Percentiles rank a stretch among this genome's conserved stretches.
Evolutionary conservation across 2,797 vertebrate species (phyloP).

Genomic region (Cuniculus paca): DNA sequence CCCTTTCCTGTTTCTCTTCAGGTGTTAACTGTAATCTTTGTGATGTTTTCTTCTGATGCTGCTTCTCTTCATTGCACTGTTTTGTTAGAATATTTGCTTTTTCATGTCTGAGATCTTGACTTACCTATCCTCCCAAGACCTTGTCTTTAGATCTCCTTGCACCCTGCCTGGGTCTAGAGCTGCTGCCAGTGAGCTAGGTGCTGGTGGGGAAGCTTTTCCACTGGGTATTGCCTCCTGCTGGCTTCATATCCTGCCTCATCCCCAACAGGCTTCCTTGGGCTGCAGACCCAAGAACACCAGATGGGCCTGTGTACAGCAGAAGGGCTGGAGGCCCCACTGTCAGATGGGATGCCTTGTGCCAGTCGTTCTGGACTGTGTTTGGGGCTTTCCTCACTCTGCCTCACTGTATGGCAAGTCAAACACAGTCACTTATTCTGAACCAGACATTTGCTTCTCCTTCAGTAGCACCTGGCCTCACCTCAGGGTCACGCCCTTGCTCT

Average conservation of each 20-base stretch:
- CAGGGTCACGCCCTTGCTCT: fast-evolving
- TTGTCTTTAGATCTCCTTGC: not conserved
- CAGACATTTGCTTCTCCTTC: not conserved
- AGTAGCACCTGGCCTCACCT: not conserved
- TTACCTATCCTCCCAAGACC: not conserved
- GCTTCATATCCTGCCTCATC: no score
- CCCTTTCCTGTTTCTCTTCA: not conserved
- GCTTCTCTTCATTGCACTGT: fast-evolving
- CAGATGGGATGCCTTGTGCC: not conserved
- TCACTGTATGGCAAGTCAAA: not conserved
- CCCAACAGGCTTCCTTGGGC: not conserved
- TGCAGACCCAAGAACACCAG: not conserved
- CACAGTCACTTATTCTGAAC: not conserved
- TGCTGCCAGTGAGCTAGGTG: not conserved
- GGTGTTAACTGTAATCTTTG: not conserved
- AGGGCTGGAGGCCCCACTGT: not conserved
- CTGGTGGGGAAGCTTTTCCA: not conserved
- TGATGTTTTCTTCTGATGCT: not conserved
- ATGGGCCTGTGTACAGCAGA: no score
- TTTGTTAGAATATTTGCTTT: not conserved
- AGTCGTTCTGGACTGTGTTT: not conserved
- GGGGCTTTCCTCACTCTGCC: no score
- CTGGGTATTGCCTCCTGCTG: not conserved
- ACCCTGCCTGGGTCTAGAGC: not conserved
- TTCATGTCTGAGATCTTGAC: not conserved